Base-by-base conservation (phyloP, 2,888 invertebrate species). In the Deroplatys truncata region DNA sequence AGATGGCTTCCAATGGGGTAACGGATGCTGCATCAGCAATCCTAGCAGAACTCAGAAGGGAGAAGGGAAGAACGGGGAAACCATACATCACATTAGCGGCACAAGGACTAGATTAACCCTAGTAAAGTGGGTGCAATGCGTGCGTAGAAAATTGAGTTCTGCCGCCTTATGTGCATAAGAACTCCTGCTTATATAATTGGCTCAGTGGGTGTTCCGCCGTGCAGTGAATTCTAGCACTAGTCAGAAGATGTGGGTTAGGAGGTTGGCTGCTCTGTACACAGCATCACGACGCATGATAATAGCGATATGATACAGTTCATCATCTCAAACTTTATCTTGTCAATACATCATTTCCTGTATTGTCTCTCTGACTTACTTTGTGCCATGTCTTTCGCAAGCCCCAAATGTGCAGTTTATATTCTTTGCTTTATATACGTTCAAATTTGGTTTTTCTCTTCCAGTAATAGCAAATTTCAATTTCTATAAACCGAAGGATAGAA, bases 81-180 rank as follows among this genome's bases (percentile, higher is more conserved):
- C 56, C 20, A 72, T 72, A 72, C 56, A 72, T 20, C 20, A 56
- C 85, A 56, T 56, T 85, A 85, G 15, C 85, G 56, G 56, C 15
- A 56, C 85, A 85, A 85, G 43, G 56, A 35, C 85, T 85, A 85
- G 85, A 56, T 85, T 85, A 85, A 85, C 43, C 85, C 85, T 43
- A 49, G 43, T 16, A 43, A 43, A 85, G 85, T 85, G 85, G 85
- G 28, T 49, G 49, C 85, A 85, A 43, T 28, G 28, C 49, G 28
- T 28, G 56, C 28, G 85, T 56, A 85, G 49, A 56, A 85, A 85
- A 85, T 43, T 85, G 85, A 85, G 43, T 85, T 85, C n/a, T 56
- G 28, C 85, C 56, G 56, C 28, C 85, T 56, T 56, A 28, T 85
- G 43, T 85, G 85, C 85, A 85, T 85, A 85, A 85, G 85, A 85